phyloP scores from a whole-genome alignment of 2,888 invertebrate species.

The Drosophila peninsularis region DNA sequence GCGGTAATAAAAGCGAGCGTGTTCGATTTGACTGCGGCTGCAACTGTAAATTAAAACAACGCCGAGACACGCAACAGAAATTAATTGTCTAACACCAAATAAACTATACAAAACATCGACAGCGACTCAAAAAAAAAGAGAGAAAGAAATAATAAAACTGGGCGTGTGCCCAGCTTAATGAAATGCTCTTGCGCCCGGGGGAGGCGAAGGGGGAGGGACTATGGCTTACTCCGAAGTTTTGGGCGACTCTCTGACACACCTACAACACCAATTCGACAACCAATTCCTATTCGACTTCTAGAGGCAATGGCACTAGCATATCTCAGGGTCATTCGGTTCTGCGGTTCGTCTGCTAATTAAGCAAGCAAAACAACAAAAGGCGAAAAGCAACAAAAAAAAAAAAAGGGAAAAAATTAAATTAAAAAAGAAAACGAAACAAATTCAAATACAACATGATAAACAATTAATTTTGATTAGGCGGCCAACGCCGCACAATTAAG shows the following conservation, averaged over 20 bases:
- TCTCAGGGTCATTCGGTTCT: slow-evolving; percentile 46
- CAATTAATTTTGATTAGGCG: slow-evolving; percentile 82
- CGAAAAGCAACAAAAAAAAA: slow-evolving; percentile 30
- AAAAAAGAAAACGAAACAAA: slow-evolving; percentile 56
- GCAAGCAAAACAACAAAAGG: slow-evolving; percentile 46
- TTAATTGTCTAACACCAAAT: slow-evolving; percentile 84
- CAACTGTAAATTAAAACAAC: slow-evolving; percentile 80
- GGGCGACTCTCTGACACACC: slow-evolving; percentile 63
- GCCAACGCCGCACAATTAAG: slow-evolving; percentile 72
- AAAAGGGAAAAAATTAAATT: slow-evolving; percentile 37
- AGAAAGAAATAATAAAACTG: slow-evolving; percentile 57
- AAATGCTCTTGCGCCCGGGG: slow-evolving; percentile 32
- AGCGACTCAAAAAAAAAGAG: slow-evolving; percentile 24
- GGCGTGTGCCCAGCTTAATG: slow-evolving; percentile 67
- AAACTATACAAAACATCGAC: slow-evolving; percentile 56
- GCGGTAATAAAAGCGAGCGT: slow-evolving; percentile 63
- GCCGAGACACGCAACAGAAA: slow-evolving; percentile 82
- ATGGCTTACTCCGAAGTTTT: slow-evolving; percentile 37
- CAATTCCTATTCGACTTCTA: slow-evolving; percentile 19
- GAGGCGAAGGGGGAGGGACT: slow-evolving; percentile 1
- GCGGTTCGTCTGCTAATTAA: slow-evolving; percentile 74
- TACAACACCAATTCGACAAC: slow-evolving; percentile 51
- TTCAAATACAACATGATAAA: slow-evolving; percentile 80
- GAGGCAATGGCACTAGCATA: slow-evolving; percentile 23
- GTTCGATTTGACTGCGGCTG: slow-evolving; percentile 50